These are phyloP conservation scores for Platorchestia sp. DNA, from an alignment of 1,140 invertebrate genomes.

Conservation along the genomic window DNA sequence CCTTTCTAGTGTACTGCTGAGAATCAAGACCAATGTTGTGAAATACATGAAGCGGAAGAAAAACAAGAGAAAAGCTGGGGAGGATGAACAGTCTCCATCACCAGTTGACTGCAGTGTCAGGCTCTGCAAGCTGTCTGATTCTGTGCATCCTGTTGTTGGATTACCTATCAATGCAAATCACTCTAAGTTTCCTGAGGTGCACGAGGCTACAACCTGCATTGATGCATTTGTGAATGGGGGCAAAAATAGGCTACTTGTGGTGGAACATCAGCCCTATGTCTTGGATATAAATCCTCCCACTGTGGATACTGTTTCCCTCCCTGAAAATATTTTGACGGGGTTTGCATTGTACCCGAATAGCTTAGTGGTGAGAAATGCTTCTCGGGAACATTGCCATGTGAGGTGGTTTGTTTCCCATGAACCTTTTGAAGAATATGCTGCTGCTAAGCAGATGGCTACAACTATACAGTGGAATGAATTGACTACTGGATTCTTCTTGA, in stretches of 20 bases:
- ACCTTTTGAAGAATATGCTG: background rate
- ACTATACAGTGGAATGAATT: background rate
- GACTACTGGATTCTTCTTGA: constrained; percentile 2
- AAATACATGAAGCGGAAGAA: background rate
- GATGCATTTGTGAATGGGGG: constrained; percentile 13
- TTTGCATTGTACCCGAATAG: background rate
- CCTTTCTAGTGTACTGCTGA: constrained; percentile 6
- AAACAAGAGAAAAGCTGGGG: constrained; percentile 13
- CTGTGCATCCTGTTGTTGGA: background rate
- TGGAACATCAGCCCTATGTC: background rate
- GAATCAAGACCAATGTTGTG: constrained; percentile 26
- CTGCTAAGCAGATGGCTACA: background rate
- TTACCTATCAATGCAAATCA: background rate
- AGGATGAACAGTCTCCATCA: background rate
- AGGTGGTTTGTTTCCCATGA: background rate
- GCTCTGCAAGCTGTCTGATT: constrained; percentile 14
- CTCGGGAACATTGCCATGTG: background rate
- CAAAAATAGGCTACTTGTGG: background rate
- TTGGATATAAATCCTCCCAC: constrained; percentile 37
- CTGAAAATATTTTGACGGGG: constrained; percentile 26
- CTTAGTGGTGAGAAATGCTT: background rate
- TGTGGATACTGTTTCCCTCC: background rate
- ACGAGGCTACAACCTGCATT: background rate
- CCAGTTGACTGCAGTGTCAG: constrained; percentile 35
- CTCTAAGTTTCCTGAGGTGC: background rate